These are phyloP conservation scores for Acheta domesticus DNA, from an alignment of 2,888 invertebrate genomes.

Conservation along the genomic window DNA sequence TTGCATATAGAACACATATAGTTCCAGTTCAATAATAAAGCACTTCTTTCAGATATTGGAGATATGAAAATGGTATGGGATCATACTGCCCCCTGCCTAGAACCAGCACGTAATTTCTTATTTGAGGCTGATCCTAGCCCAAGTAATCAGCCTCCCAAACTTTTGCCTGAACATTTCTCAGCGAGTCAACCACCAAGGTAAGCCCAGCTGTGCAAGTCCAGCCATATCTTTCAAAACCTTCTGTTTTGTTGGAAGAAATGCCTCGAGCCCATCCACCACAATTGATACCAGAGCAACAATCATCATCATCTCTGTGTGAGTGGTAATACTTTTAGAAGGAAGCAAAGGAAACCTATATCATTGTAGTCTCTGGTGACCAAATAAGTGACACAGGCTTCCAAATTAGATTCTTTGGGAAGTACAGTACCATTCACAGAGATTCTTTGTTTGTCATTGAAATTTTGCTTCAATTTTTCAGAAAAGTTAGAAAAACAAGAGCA, in stretches of 20 bases:
- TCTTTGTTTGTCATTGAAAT: no score
- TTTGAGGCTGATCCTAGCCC: neutral
- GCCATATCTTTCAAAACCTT: neutral
- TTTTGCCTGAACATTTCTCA: neutral
- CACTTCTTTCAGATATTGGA: neutral
- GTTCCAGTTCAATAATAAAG: no score
- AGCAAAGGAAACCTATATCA: no score
- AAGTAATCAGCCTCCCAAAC: slow-evolving; percentile 5
- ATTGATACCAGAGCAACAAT: slow-evolving; percentile 1
- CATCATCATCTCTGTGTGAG: neutral
- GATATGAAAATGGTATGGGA: neutral
- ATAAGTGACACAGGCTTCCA: no score
- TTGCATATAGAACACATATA: no score
- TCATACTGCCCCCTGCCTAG: neutral
- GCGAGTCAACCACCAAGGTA: neutral
- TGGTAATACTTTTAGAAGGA: neutral
- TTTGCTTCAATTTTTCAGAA: no score
- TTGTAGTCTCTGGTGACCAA: no score
- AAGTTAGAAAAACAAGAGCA: no score
- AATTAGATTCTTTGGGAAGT: no score
- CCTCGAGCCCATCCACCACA: neutral
- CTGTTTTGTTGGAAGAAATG: neutral
- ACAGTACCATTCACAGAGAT: no score
- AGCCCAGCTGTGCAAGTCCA: neutral
- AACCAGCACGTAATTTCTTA: neutral